phyloP scores from a whole-genome alignment of 2,113 vertebrate genomes.

The Lutjanus erythropterus region DNA sequence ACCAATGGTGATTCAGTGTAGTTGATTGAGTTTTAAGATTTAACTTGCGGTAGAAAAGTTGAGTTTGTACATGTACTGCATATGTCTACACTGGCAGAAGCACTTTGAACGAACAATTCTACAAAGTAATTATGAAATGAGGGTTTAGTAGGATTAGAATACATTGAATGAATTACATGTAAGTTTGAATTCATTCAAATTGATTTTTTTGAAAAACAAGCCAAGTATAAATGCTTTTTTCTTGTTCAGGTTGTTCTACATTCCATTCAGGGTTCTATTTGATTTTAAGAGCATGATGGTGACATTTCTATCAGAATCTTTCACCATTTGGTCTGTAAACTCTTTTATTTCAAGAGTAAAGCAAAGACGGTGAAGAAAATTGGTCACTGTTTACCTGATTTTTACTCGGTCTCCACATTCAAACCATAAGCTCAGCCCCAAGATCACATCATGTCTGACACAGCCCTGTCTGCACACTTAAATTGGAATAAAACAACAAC shows the following conservation, averaged over 20 bases:
- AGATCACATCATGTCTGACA: slow-evolving; percentile 25
- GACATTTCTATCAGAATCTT: background rate
- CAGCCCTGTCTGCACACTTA: slow-evolving; percentile 22
- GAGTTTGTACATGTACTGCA: no score
- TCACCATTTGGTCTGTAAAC: slow-evolving; percentile 4
- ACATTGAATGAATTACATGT: background rate
- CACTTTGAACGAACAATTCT: no score
- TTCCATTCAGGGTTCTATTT: background rate
- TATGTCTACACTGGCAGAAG: no score
- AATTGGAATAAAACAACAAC: slow-evolving; percentile 4
- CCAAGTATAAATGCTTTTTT: background rate
- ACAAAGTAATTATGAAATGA: background rate
- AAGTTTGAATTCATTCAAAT: background rate
- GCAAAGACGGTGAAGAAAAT: background rate
- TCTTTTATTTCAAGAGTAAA: background rate
- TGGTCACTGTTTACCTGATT: background rate
- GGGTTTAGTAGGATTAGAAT: no score
- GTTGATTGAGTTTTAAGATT: no score
- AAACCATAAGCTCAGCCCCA: background rate
- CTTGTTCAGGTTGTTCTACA: background rate
- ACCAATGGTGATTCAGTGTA: no score
- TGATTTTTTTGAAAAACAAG: no score
- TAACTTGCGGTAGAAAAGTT: no score
- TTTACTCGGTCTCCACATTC: slow-evolving; percentile 17
- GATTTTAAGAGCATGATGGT: background rate